These are phyloP conservation scores for Meiosimyza platycephala DNA, from an alignment of 2,888 invertebrate species.

Conservation along the genomic window DNA sequence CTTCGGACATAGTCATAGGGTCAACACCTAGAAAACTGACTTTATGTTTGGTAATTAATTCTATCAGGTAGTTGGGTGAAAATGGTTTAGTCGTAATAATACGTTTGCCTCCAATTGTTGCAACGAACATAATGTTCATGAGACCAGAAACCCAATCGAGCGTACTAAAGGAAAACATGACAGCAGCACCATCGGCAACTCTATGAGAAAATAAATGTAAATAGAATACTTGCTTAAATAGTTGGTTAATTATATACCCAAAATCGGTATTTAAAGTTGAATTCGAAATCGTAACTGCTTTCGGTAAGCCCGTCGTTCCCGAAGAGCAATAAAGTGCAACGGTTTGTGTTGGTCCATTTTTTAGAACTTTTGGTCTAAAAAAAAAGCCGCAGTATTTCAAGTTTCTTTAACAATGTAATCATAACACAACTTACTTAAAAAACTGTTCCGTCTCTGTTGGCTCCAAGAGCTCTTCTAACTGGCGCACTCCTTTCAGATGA, in stretches of 20 bases:
- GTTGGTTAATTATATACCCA: background rate
- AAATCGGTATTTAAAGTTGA: background rate
- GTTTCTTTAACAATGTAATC: background rate
- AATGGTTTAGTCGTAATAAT: constrained; percentile 53
- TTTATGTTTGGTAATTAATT: constrained; percentile 52
- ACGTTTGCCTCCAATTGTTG: constrained; percentile 48
- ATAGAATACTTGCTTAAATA: background rate
- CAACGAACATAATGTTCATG: constrained; percentile 42
- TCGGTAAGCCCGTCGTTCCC: constrained; percentile 58
- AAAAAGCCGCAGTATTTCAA: background rate
- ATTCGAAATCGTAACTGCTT: constrained; percentile 48
- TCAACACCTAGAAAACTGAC: constrained; percentile 39
- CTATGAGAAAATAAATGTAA: background rate
- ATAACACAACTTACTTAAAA: constrained; percentile 1
- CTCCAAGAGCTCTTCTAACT: constrained; percentile 29
- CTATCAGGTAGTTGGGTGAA: constrained; percentile 48
- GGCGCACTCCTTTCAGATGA: constrained; percentile 43
- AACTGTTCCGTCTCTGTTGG: constrained; percentile 5
- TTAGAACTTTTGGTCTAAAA: constrained; percentile 29
- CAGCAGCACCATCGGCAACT: constrained; percentile 43
- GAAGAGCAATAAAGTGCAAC: constrained; percentile 57
- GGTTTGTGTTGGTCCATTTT: constrained; percentile 49
- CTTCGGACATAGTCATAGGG: background rate
- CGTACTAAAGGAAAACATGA: constrained; percentile 47
- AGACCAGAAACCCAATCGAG: constrained; percentile 55